These are phyloP conservation scores for Rugalucina vietnamica DNA, from an alignment of 2,888 invertebrate genomes.

Conservation along the genomic window DNA sequence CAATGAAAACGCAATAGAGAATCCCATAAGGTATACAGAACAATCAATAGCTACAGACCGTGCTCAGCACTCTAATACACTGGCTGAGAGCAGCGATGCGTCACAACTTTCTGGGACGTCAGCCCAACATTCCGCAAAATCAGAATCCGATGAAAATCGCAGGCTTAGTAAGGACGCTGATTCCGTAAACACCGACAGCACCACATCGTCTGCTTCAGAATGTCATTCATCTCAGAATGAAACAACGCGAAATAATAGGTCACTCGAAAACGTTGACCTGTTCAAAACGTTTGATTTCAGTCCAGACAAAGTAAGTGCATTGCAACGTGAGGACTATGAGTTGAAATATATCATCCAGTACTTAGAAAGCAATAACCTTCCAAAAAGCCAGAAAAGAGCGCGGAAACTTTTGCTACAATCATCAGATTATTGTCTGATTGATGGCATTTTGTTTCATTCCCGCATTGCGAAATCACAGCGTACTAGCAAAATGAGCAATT, in stretches of 20 bases:
- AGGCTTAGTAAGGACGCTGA: too few relatives aligned
- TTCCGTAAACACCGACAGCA: too few relatives aligned
- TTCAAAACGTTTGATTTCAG: background rate
- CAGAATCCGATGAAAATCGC: too few relatives aligned
- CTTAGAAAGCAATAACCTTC: background rate
- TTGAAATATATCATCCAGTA: background rate
- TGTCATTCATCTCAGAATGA: background rate
- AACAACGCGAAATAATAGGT: background rate
- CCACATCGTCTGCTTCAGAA: background rate
- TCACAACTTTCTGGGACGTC: too few relatives aligned
- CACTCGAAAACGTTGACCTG: background rate
- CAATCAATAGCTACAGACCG: too few relatives aligned
- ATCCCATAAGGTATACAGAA: too few relatives aligned
- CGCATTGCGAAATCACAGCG: conserved; percentile 35
- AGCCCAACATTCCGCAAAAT: too few relatives aligned
- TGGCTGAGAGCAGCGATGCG: too few relatives aligned
- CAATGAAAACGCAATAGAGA: too few relatives aligned
- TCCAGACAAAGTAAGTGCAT: background rate
- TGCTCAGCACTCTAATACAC: too few relatives aligned
- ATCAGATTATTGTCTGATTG: conserved; percentile 36
- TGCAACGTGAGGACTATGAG: background rate
- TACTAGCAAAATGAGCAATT: conserved; percentile 16
- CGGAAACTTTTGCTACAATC: conserved; percentile 32
- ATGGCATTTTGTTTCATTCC: conserved; percentile 42
- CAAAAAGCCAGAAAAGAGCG: conserved; percentile 33